Evolutionary conservation across 2,797 vertebrate genomes (phyloP), one percentile per base, ranked within the genome.

Genomic region (Arnoldichthys spilopterus): DNA sequence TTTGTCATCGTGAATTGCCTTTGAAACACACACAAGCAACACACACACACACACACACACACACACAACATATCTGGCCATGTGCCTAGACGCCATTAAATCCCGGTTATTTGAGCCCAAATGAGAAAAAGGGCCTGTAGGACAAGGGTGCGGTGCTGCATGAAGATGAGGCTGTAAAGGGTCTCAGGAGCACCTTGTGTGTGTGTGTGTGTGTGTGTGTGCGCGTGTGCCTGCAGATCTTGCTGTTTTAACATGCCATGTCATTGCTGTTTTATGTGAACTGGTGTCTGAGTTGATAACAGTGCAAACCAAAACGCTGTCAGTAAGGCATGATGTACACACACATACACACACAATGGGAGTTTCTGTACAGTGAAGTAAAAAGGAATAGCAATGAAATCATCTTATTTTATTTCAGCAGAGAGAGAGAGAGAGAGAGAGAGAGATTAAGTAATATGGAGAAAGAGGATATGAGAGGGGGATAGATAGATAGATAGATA

Each of bases 51-150:
- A 76, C 73, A 63, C 58, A 59, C 83, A 88, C 79, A 66, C 82
- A 80, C 79, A 87, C 81, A 80, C 79, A 87, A 87, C 72, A 87
- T 86, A 77, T 74, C 79, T 88, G 89, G 86, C 87, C 72, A 72
- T 82, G 72, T 84, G 89, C 86, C 84, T 86, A 85, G 83, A 85
- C 81, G 77, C 86, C 85, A 88, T 88, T 87, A 88, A 86, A 88
- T 81, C 76, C 73, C 30, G 58, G 77, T 80, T 82, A 82, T 79
- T 76, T 83, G 77, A 81, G 82, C 74, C 79, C 75, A 87, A 87
- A 89, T 87, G 83, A 89, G 84, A 86, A 88, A 83, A 82, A 59
- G 5, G 76, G 54, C 76, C 80, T 78, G 76, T 77, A 80, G 85
- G 84, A 85, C 83, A 82, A 80, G 81, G 77, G 79, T 70, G 69